Conservation (phyloP, 2,113 vertebrate species). For the Nycticebus coucang region DNA sequence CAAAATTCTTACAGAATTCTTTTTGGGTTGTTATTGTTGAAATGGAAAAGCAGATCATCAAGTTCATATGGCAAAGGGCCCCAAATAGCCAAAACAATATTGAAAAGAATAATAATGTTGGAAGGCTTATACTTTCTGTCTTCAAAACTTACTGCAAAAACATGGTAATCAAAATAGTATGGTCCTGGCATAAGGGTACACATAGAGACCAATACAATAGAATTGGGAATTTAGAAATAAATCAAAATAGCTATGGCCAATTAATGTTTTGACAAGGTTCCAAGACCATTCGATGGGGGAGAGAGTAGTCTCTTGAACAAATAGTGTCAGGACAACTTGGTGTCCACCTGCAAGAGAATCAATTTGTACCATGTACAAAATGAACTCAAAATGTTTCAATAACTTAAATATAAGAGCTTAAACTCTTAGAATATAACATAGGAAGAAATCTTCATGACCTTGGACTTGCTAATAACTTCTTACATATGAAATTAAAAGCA, state of each 20-base stretch:
- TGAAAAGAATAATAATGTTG: neutral
- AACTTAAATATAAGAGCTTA: neutral
- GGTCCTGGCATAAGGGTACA: neutral
- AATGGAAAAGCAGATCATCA: neutral
- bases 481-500: neutral
- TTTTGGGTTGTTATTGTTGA: neutral
- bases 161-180: neutral
- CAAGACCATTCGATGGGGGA: neutral
- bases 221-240: neutral
- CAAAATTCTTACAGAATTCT: neutral
- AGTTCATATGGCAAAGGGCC: neutral
- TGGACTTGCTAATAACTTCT: neutral
- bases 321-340: neutral
- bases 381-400: neutral
- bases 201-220: neutral
- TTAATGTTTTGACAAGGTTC: neutral
- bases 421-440: neutral
- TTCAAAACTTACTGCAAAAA: conserved; percentile 8
- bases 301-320: neutral
- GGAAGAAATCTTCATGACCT: neutral
- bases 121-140: neutral
- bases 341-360: neutral
- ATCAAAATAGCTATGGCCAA: neutral
- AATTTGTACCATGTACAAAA: neutral
- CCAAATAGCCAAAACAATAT: neutral